Percentiles rank a stretch among this genome's conserved stretches.
Evolutionary conservation across 2,113 vertebrate genomes (phyloP).

Genomic region (Chlamydotis undulata): DNA sequence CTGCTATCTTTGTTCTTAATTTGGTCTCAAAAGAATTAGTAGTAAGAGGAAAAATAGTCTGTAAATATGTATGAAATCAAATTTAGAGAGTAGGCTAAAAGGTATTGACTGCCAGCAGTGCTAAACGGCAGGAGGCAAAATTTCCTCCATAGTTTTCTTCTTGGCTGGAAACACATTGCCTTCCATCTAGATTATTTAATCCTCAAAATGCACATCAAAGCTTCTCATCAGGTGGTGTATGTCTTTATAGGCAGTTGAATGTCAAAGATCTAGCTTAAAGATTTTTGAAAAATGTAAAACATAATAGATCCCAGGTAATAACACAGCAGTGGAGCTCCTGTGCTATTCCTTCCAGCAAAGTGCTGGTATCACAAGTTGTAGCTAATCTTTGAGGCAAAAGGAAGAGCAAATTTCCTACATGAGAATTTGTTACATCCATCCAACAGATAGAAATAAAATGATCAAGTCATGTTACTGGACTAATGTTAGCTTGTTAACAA

Average conservation of each 20-base stretch:
- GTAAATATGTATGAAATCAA: constrained; percentile 87
- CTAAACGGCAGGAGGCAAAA: constrained; percentile 88
- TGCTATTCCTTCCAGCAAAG: constrained; percentile 78
- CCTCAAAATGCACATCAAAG: constrained; percentile 97
- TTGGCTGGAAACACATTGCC: constrained; percentile 87
- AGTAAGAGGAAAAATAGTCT: constrained; percentile 84
- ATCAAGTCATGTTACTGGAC: constrained; percentile 58
- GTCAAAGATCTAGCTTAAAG: constrained; percentile 91
- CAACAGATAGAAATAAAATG: constrained; percentile 59
- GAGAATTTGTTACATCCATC: constrained; percentile 63
- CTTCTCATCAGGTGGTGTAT: constrained; percentile 87
- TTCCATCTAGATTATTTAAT: constrained; percentile 96
- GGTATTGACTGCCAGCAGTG: constrained; percentile 84
- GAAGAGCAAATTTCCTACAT: constrained; percentile 52
- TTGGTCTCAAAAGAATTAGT: constrained; percentile 84
- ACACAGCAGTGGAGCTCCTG: constrained; percentile 83
- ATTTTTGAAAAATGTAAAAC: constrained; percentile 90
- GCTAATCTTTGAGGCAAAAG: constrained; percentile 73
- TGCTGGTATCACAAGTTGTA: constrained; percentile 59
- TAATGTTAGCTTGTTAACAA: constrained; percentile 67
- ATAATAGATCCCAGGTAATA: constrained; percentile 92
- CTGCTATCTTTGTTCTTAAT: constrained; percentile 85
- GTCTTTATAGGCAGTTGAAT: constrained; percentile 89
- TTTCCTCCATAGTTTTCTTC: constrained; percentile 88
- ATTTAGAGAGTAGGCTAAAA: constrained; percentile 85